Evolutionary conservation across 1,140 invertebrate species (phyloP).

Genomic region (Condylostylus longicornis): DNA sequence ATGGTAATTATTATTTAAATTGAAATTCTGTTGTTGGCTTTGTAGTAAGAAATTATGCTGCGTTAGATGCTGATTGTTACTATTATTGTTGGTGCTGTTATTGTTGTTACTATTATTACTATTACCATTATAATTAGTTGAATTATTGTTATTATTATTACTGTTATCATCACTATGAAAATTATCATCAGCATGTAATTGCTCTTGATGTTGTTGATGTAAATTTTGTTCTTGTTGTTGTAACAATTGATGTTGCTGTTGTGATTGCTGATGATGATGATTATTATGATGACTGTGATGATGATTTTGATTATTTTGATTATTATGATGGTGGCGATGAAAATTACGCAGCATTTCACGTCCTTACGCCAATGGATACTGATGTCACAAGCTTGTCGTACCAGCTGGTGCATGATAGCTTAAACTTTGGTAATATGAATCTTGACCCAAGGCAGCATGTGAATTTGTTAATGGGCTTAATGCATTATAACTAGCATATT

Average conservation of each 20-base stretch:
- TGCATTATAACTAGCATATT: conserved; percentile 52
- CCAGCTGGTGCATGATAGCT: conserved; percentile 55
- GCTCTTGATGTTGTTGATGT: background rate
- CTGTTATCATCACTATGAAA: too few species aligned
- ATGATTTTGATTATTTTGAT: background rate
- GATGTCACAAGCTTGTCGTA: conserved; percentile 53
- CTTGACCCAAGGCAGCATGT: conserved; percentile 46
- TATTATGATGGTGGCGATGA: background rate
- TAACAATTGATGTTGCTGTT: conserved; percentile 6
- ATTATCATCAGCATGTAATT: background rate
- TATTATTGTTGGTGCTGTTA: too few species aligned
- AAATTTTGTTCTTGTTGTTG: conserved; percentile 4
- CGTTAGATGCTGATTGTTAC: too few species aligned
- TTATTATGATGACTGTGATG: too few species aligned
- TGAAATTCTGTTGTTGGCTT: too few species aligned
- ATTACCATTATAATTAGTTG: too few species aligned
- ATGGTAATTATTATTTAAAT: too few species aligned
- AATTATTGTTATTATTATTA: too few species aligned
- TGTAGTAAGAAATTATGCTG: too few species aligned
- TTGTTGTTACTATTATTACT: too few species aligned
- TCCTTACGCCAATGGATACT: conserved; percentile 54
- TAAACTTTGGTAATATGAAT: conserved; percentile 66
- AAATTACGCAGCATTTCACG: conserved; percentile 7
- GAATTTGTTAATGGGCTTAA: conserved; percentile 44
- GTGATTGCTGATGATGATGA: conserved; percentile 3